Percentiles rank a stretch among this genome's conserved stretches.
Conservation (phyloP, 2,797 vertebrate species). For the Argya squamiceps region DNA sequence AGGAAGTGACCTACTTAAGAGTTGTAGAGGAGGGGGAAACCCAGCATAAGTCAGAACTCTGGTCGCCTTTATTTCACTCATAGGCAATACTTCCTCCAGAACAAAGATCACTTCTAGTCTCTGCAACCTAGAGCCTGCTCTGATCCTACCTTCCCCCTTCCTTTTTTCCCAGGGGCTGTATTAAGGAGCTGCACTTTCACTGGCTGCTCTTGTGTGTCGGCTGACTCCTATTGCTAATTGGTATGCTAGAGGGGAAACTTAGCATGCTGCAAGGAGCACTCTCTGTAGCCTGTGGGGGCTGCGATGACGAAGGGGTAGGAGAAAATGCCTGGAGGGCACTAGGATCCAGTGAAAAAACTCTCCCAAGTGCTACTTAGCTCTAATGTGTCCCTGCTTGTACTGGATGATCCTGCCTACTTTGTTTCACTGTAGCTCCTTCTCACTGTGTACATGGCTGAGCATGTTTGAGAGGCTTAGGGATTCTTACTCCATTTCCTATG, state of each 20-base stretch:
- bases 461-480: neutral
- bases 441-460: neutral
- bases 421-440: neutral
- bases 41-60: neutral
- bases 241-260: neutral
- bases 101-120: neutral
- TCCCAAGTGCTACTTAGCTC: neutral
- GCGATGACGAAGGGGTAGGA: neutral
- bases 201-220: neutral
- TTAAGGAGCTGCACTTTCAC: neutral
- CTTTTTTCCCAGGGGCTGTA: neutral
- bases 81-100: neutral
- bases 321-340: neutral
- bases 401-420: neutral
- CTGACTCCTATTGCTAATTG: neutral
- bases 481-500: neutral
- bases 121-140: neutral
- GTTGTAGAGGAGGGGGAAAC: neutral
- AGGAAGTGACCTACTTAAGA: slow-evolving; percentile 25
- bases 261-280: neutral
- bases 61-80: neutral
- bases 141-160: neutral
- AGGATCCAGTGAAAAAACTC: neutral
- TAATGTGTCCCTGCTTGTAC: neutral
- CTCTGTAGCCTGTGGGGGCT: neutral